A percentile compares a stretch with the other conserved stretches of the same genome.
These are phyloP conservation scores for Chaetodon trifascialis DNA, from an alignment of 2,113 vertebrate genomes.

Conservation along the genomic window DNA sequence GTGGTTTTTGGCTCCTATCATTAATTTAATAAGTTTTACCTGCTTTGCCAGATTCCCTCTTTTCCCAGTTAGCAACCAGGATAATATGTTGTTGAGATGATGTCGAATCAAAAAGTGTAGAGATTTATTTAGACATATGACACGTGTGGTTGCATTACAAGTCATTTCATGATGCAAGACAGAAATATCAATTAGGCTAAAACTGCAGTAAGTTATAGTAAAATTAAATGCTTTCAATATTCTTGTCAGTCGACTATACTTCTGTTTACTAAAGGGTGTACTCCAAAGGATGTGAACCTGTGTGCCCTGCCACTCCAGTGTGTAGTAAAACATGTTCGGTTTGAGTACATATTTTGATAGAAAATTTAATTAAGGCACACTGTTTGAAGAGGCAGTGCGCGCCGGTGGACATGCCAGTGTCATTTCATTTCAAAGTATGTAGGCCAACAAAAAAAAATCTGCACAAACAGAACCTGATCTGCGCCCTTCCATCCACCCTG, in stretches of 20 bases:
- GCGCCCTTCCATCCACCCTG: slow-evolving; percentile 3
- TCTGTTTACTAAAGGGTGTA: neutral
- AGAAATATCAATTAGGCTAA: neutral
- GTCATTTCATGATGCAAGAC: neutral
- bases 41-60: neutral
- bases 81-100: neutral
- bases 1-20: neutral
- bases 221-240: neutral
- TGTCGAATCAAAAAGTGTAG: slow-evolving; percentile 1
- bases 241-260: neutral
- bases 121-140: neutral
- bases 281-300: neutral
- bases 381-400: slow-evolving; percentile 39
- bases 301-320: neutral
- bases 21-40: slow-evolving; percentile 12
- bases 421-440: slow-evolving; percentile 8
- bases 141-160: slow-evolving; percentile 1
- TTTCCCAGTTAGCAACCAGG: neutral
- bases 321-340: slow-evolving; percentile 3
- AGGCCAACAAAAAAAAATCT: slow-evolving; percentile 30
- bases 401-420: slow-evolving; percentile 15
- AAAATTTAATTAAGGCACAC: slow-evolving; percentile 16
- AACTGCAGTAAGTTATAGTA: neutral
- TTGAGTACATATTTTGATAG: slow-evolving; percentile 23
- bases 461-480: slow-evolving; percentile 19